These are phyloP conservation scores for Serilophus lunatus DNA, from an alignment of 2,113 vertebrate species.

Conservation along the genomic window DNA sequence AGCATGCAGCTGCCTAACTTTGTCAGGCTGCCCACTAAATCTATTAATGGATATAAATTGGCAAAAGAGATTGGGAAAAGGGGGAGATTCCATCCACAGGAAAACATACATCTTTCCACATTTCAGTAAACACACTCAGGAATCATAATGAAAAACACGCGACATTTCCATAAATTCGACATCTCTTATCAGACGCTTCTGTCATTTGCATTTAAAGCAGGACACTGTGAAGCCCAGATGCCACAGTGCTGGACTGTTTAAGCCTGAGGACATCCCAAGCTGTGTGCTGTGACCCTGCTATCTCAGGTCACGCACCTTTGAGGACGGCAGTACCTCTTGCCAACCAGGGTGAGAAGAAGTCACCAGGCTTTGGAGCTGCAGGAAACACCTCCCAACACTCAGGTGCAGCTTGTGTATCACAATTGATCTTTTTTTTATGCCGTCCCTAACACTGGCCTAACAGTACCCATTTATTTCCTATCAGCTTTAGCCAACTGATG, in stretches of 20 bases:
- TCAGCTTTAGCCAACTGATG: background rate
- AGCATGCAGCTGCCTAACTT: background rate
- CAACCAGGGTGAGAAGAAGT: fast-evolving
- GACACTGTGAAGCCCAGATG: background rate
- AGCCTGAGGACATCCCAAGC: background rate
- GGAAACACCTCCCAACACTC: background rate
- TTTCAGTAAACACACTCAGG: background rate
- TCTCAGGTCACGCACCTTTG: fast-evolving
- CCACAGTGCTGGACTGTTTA: background rate
- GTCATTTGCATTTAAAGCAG: background rate
- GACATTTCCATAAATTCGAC: background rate
- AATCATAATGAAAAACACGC: background rate
- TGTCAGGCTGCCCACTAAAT: constrained; percentile 10
- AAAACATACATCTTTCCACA: background rate
- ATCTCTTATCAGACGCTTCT: background rate
- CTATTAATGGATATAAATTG: constrained; percentile 5
- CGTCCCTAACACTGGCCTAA: background rate
- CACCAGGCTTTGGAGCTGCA: fast-evolving
- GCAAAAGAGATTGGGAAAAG: background rate
- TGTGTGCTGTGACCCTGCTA: background rate
- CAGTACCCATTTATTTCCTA: background rate
- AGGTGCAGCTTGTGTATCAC: background rate
- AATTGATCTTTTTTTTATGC: fast-evolving
- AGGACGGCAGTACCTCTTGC: background rate
- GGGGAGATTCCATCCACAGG: background rate